phyloP scores from a whole-genome alignment of 2,797 vertebrate genomes.

The Anas flavirostris region DNA sequence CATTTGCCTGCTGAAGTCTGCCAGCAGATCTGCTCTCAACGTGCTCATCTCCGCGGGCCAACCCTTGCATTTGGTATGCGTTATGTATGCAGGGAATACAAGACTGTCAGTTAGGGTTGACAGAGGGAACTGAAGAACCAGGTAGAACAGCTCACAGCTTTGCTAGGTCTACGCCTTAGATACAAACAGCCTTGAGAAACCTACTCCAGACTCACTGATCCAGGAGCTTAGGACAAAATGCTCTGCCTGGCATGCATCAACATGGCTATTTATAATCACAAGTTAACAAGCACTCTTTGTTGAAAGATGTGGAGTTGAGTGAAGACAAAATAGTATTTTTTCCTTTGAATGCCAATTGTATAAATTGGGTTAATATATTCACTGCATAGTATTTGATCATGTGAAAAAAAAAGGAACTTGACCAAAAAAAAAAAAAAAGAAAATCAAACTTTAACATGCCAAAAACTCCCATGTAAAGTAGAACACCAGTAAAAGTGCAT shows the following conservation, averaged over 20 bases:
- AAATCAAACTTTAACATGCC: neutral
- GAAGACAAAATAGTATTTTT: neutral
- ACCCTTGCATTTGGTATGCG: neutral
- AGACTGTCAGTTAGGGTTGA: neutral
- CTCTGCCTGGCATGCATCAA: constrained; percentile 2
- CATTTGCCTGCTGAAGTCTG: neutral
- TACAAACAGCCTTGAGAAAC: neutral
- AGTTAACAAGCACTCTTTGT: constrained; percentile 10
- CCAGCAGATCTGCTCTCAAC: neutral
- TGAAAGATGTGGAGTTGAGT: neutral
- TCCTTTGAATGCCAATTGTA: neutral
- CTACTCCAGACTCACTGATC: neutral
- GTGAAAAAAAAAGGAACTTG: neutral
- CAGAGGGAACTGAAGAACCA: neutral
- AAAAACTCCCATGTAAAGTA: neutral
- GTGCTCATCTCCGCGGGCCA: accelerated
- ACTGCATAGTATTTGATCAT: neutral
- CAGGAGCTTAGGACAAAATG: neutral
- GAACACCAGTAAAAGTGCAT: neutral
- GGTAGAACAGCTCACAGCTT: neutral
- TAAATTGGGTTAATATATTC: neutral
- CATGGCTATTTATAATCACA: constrained; percentile 12
- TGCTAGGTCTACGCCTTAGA: neutral
- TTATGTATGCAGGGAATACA: neutral
- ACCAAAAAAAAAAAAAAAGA: neutral